Conservation (phyloP, 2,888 invertebrate species). For the Andrena fulva region DNA sequence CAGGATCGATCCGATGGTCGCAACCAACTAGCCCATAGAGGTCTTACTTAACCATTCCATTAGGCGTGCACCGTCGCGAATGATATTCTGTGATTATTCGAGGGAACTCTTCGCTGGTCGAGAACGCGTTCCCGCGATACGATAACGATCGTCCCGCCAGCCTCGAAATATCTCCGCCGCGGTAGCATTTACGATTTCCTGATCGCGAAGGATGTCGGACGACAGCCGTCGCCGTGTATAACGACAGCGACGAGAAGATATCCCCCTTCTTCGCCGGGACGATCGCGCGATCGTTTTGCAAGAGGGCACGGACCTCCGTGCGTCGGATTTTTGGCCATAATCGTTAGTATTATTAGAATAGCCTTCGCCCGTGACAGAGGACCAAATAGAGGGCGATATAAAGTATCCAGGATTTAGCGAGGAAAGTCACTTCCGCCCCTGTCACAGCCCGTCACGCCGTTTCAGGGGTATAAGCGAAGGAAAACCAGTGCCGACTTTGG, state of each 20-base stretch:
- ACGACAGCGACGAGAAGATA: background rate
- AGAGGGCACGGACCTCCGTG: background rate
- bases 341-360: conserved; percentile 41
- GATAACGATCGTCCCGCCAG: conserved; percentile 8
- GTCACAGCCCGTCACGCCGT: background rate
- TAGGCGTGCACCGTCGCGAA: conserved; percentile 41
- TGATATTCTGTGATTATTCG: conserved; percentile 63
- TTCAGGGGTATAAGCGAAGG: background rate
- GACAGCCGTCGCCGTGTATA: background rate
- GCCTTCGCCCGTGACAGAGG: conserved; percentile 5
- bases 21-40: background rate
- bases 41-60: conserved; percentile 58
- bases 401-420: background rate
- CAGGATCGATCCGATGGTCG: conserved; percentile 1
- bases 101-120: conserved; percentile 64
- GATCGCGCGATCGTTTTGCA: background rate
- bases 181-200: conserved; percentile 9
- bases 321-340: conserved; percentile 17
- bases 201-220: background rate
- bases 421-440: background rate
- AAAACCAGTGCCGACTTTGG: background rate
- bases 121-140: conserved; percentile 45
- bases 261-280: background rate
- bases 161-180: background rate
- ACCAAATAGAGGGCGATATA: background rate